phyloP scores from a whole-genome alignment of 2,113 vertebrate genomes.

The Agapornis roseicollis region DNA sequence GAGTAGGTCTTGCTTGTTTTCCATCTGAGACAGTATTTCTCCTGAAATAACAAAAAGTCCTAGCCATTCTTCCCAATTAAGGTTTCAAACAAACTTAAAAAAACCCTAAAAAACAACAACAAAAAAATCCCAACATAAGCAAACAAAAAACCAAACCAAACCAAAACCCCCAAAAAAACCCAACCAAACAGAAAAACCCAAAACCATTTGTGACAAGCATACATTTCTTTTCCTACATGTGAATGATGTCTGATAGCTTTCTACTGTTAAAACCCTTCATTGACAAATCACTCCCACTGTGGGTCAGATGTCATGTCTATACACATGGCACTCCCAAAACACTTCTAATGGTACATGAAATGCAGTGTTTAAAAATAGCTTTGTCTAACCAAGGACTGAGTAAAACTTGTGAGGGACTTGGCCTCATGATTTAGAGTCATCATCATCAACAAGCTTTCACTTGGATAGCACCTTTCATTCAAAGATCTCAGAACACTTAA shows the following conservation, averaged over 20 bases:
- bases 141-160: too few species aligned
- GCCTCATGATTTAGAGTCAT: conserved; percentile 26
- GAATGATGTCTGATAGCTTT: neutral
- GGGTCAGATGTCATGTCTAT: neutral
- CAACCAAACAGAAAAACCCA: neutral
- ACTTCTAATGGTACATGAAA: neutral
- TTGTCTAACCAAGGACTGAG: neutral
- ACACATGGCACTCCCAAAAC: neutral
- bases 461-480: conserved; percentile 68
- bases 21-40: neutral
- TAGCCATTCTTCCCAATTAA: neutral
- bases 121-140: neutral
- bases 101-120: neutral
- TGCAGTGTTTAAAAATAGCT: conserved; percentile 11
- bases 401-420: conserved; percentile 39
- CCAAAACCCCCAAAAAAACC: neutral
- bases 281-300: neutral
- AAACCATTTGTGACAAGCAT: neutral
- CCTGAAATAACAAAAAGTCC: neutral
- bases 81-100: neutral
- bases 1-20: neutral
- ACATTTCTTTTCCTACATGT: neutral
- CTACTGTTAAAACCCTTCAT: neutral
- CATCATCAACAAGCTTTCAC: conserved; percentile 46
- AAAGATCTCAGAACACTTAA: conserved; percentile 59